Conservation (phyloP, 2,888 invertebrate genomes). For the Agrochola lychnidis region DNA sequence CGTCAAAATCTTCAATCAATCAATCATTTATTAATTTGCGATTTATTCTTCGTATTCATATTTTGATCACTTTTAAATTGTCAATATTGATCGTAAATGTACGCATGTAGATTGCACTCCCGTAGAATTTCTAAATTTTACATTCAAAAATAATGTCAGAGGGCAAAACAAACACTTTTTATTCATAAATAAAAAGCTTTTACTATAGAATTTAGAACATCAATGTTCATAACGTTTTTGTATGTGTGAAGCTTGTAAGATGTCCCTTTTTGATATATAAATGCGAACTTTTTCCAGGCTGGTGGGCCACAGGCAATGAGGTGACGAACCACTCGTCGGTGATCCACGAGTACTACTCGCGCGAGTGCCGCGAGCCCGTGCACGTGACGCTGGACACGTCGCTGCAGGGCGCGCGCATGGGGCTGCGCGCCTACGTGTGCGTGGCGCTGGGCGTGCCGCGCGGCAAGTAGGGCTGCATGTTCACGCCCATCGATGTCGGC, state of each 20-base stretch:
- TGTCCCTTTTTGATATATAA: background rate
- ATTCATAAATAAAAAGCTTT: too few species aligned
- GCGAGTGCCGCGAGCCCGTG: conserved; percentile 98
- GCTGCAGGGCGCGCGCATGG: conserved; percentile 96
- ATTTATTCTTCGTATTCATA: too few species aligned
- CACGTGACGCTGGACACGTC: conserved; percentile 99
- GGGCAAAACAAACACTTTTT: too few species aligned
- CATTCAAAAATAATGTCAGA: too few species aligned
- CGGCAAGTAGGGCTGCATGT: conserved; percentile 98
- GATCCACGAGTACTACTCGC: conserved; percentile 99
- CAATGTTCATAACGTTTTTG: background rate
- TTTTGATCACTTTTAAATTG: background rate
- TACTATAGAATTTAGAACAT: background rate
- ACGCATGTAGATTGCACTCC: too few species aligned
- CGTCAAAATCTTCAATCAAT: too few species aligned
- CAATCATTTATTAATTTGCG: too few species aligned
- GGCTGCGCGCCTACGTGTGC: conserved; percentile 98
- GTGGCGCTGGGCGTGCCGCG: conserved; percentile 98
- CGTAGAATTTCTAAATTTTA: background rate
- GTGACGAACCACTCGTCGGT: conserved; percentile 99
- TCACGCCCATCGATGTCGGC: conserved; percentile 98
- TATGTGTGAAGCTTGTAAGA: background rate
- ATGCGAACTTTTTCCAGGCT: conserved; percentile 88
- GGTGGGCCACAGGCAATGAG: conserved; percentile 99
- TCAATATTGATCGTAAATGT: background rate